These are phyloP conservation scores for Diploscapter pachys DNA, from an alignment of 1,140 invertebrate genomes.

Conservation along the genomic window DNA sequence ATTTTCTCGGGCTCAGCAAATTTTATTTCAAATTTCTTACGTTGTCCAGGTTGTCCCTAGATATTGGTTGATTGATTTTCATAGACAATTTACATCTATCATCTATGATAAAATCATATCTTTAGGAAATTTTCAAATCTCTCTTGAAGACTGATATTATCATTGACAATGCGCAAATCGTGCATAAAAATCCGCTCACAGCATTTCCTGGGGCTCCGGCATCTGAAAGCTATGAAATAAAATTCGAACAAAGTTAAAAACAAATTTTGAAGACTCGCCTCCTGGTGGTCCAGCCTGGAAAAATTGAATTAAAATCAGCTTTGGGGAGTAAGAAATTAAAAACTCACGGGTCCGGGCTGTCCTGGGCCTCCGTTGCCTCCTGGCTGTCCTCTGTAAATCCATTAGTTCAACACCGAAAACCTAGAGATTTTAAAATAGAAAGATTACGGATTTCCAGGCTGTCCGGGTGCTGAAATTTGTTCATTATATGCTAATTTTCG, in stretches of 20 bases:
- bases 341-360: constrained; percentile 22
- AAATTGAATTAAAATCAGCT: background rate
- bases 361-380: constrained; percentile 26
- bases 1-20: background rate
- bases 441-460: constrained; percentile 3
- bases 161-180: too few species aligned
- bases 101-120: too few species aligned
- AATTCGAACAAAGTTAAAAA: too few species aligned
- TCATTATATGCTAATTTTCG: constrained; percentile 2
- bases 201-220: constrained; percentile 17
- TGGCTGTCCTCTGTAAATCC: constrained; percentile 21
- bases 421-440: background rate
- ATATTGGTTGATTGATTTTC: too few species aligned
- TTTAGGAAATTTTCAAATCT: too few species aligned
- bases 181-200: too few species aligned
- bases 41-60: constrained; percentile 3
- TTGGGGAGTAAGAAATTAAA: background rate
- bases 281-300: background rate
- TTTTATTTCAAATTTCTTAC: too few species aligned
- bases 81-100: too few species aligned
- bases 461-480: constrained; percentile 2
- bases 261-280: too few species aligned
- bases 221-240: background rate
- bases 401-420: background rate
- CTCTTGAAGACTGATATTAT: too few species aligned